Evolutionary conservation across 2,797 vertebrate species (phyloP).

Genomic region (Molossus molossus): DNA sequence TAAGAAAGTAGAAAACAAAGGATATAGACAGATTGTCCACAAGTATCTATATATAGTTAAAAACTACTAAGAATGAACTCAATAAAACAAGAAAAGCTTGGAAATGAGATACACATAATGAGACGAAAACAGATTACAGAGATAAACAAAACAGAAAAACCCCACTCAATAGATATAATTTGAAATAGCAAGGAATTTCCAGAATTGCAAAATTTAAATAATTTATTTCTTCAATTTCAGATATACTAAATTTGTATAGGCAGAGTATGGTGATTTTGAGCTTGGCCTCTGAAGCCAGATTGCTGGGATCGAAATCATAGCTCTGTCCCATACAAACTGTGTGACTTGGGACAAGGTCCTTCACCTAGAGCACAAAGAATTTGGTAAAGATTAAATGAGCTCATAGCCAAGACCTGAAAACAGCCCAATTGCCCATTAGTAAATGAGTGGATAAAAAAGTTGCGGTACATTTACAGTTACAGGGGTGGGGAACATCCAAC

Average conservation of each 20-base stretch:
- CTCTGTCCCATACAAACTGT: not conserved
- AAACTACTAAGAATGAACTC: conserved; percentile 12
- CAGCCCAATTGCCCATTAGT: not conserved
- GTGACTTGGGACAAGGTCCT: not conserved
- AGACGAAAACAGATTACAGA: not conserved
- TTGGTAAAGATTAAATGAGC: conserved; percentile 20
- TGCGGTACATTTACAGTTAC: not conserved
- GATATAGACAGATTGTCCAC: not conserved
- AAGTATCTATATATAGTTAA: conserved; percentile 13
- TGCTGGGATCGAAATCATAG: not conserved
- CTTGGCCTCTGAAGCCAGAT: conserved; percentile 13
- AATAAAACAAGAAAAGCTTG: conserved; percentile 45
- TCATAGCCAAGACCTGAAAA: not conserved
- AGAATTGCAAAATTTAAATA: conserved; percentile 42
- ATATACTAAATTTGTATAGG: not conserved
- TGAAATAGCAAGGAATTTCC: not conserved
- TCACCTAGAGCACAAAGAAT: not conserved
- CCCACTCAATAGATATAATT: not conserved
- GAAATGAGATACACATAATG: not conserved
- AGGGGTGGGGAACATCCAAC: too few species aligned
- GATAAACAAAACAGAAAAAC: conserved; percentile 54
- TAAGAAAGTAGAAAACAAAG: conserved; percentile 23
- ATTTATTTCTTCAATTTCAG: conserved; percentile 40
- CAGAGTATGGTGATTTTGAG: not conserved
- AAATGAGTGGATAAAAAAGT: not conserved